Percentiles rank a stretch among this genome's conserved stretches.
Evolutionary conservation across 2,797 vertebrate genomes (phyloP).

Genomic region (Psittacula derbiana): DNA sequence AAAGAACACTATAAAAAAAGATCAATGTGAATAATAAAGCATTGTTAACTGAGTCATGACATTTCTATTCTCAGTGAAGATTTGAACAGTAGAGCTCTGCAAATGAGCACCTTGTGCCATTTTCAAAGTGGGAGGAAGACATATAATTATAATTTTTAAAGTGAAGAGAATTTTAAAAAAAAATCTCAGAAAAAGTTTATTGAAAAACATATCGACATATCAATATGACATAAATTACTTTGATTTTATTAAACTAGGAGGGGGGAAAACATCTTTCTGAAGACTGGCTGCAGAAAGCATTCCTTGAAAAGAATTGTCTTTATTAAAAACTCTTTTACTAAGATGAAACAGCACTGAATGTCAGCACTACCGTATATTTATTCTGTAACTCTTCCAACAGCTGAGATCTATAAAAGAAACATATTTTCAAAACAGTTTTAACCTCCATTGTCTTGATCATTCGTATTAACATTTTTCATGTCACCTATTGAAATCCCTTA

Average conservation of each 20-base stretch:
- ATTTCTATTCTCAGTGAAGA: constrained; percentile 78
- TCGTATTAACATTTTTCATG: constrained; percentile 67
- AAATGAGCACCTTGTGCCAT: constrained; percentile 78
- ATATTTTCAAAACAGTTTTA: constrained; percentile 79
- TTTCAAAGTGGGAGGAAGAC: constrained; percentile 79
- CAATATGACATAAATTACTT: constrained; percentile 79
- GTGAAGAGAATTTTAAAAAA: constrained; percentile 67
- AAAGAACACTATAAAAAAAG: constrained; percentile 80
- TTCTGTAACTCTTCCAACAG: constrained; percentile 74
- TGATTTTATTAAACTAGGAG: constrained; percentile 74
- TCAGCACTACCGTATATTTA: constrained; percentile 74
- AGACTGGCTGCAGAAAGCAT: constrained; percentile 66
- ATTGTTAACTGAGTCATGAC: constrained; percentile 84
- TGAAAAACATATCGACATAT: constrained; percentile 82
- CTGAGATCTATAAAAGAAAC: constrained; percentile 69
- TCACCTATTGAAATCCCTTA: constrained; percentile 70
- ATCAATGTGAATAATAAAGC: constrained; percentile 81
- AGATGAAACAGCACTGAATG: constrained; percentile 69
- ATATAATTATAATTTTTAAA: constrained; percentile 80
- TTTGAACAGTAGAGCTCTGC: constrained; percentile 76
- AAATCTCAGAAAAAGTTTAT: constrained; percentile 71
- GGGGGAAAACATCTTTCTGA: constrained; percentile 57
- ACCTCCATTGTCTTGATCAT: constrained; percentile 75
- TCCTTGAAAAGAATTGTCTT: constrained; percentile 69
- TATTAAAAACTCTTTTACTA: constrained; percentile 65